These are phyloP conservation scores for Carassius gibelio DNA, from an alignment of 2,113 vertebrate genomes.

Conservation along the genomic window DNA sequence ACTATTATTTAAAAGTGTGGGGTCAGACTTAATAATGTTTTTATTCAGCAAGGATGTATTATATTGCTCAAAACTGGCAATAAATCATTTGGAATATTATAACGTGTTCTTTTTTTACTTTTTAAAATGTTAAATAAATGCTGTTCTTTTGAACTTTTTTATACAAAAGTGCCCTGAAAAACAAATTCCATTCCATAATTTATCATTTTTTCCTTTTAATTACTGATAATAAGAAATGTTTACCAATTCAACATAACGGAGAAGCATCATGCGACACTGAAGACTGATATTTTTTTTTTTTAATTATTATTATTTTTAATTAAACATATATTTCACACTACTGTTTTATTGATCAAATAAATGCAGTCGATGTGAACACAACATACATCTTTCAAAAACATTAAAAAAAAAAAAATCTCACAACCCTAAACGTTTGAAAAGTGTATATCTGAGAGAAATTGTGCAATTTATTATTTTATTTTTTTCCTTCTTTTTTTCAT, in stretches of 20 bases:
- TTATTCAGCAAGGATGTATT: background rate
- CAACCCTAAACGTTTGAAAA: background rate
- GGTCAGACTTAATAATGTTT: background rate
- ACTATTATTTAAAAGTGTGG: background rate
- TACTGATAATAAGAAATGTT: no score
- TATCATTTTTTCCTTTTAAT: no score
- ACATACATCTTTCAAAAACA: background rate
- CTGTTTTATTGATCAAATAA: background rate
- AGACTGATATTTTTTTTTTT: background rate
- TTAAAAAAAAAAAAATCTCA: background rate
- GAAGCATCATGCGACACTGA: background rate
- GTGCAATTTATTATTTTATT: background rate
- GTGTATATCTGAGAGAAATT: background rate
- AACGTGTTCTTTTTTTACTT: no score
- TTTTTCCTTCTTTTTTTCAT: no score
- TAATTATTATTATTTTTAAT: no score
- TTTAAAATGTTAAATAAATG: no score
- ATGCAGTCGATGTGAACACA: background rate
- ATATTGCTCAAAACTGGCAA: background rate
- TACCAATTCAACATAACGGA: no score
- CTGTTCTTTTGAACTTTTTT: no score
- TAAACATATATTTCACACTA: background rate
- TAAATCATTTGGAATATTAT: no score
- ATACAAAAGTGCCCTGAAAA: no score
- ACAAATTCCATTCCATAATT: no score